phyloP scores from a whole-genome alignment of 1,140 invertebrate species.

The Eumaeus atala region DNA sequence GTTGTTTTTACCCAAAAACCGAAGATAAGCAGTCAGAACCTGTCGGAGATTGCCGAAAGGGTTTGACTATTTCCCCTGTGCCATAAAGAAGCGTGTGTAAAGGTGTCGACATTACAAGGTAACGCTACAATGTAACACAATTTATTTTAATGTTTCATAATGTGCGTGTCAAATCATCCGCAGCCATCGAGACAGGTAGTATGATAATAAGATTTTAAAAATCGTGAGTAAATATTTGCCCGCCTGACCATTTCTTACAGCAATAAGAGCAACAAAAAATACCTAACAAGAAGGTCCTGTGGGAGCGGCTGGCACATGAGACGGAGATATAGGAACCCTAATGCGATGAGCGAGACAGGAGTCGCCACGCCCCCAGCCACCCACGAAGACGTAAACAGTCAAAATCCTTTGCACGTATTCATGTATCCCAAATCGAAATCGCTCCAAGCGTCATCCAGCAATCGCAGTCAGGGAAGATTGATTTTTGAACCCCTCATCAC shows the following conservation, averaged over 20 bases:
- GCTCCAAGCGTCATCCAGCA: conserved; percentile 47
- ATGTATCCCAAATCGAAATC: conserved; percentile 72
- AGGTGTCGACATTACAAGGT: conserved; percentile 7
- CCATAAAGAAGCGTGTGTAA: background rate
- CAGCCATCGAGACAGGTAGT: conserved; percentile 32
- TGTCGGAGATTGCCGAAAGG: no score
- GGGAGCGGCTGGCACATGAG: conserved; percentile 55
- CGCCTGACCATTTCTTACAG: conserved; percentile 64
- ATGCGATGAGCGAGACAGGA: conserved; percentile 34
- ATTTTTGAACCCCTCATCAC: conserved; percentile 28
- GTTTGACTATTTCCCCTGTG: no score
- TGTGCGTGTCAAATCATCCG: conserved; percentile 19
- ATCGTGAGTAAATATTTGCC: conserved; percentile 73
- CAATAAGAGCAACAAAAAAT: conserved; percentile 63
- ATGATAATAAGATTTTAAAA: conserved; percentile 66
- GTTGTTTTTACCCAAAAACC: no score
- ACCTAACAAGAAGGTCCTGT: conserved; percentile 68
- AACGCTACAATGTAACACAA: background rate
- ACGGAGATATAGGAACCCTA: conserved; percentile 27
- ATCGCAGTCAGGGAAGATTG: conserved; percentile 31
- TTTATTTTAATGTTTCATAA: conserved; percentile 13
- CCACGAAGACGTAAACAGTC: conserved; percentile 70
- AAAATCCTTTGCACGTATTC: conserved; percentile 71
- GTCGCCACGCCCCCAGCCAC: conserved; percentile 67
- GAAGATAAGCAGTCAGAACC: no score